Evolutionary conservation across 2,797 vertebrate species (phyloP), one percentile per base, ranked within the genome.

Genomic region (Cetoscarus ocellatus): DNA sequence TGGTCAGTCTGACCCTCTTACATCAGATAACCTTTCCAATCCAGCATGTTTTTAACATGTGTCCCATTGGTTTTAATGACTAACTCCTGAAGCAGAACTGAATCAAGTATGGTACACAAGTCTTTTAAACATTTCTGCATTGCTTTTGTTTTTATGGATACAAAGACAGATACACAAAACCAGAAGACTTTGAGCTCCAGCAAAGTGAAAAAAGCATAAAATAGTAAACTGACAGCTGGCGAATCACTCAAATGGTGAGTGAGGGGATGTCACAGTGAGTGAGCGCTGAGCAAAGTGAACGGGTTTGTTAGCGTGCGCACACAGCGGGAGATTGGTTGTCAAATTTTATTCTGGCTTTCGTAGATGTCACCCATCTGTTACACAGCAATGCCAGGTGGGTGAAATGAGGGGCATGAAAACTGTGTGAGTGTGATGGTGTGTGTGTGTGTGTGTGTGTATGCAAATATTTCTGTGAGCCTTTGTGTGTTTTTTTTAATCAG

Each of bases 311-410:
- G 66, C 15, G 34, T 57, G 77, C 13, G 53, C 52, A 43, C 62
- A 60, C 42, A 44, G 72, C 15, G 9, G 51, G 70, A 65, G 59
- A 60, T 54, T 75, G 68, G 73, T 73, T 64, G 58, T 69, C 63
- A 50, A 38, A 44, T 75, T 69, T 73, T 39, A 55, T 48, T 63
- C 59, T 86, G 73, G 53, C 69, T 47, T 55, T 70, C 67, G 52
- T 45, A 48, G 69, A 72, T 43, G 61, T 61, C 62, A 51, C 58
- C 81, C 83, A 83, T 85, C 84, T 85, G 84, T 63, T 73, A 13
- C 17, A 15, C 58, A 18, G 63, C 47, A 7, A 36, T 56, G 70
- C 75, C 79, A 79, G 73, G 65, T 70, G 73, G 65, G 39, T 19
- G 44, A 53, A 61, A 43, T 34, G 65, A 61, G 56, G 36, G 62